Evolutionary conservation across 64 coral and sea anemone species (phyloP), one percentile per base, ranked within the genome.

Genomic region (Actinia equina): DNA sequence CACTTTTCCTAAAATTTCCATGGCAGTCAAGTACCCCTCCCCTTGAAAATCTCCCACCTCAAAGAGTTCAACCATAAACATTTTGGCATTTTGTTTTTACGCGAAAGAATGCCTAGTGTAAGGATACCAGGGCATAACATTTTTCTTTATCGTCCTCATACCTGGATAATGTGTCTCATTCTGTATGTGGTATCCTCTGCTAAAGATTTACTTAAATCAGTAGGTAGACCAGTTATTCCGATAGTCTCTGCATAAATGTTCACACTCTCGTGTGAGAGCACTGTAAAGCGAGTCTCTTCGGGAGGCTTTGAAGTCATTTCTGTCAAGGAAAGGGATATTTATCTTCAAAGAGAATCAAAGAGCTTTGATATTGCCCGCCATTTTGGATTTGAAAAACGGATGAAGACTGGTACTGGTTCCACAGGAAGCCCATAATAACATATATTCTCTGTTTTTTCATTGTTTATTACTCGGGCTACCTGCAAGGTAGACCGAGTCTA

Each of bases 161-260:
- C 94, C 94, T 96, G 91, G 62, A 96, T 83, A 12, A 90, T 86
- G 43, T 96, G 86, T 44, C 94, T 91, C 60, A 96, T 83, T 85
- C 94, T 87, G 94, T 90, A 96, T 14, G 94, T 96, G 15, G 89
- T 91, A 82, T 96, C 94, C 74, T 96, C 94, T 22, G 94, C 91
- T 8, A 96, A 59, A 23, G 94, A 93, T 58, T 87, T 96, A 7
- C 90, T 90, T 13, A 96, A 69, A 22, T 84, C 88, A 42, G 89
- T 69, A 26, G 84, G 49, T 57, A 96, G 65, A 82, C 86, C 63
- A 53, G 70, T 76, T 57, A 93, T 70, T 3, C 94, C 94, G 23
- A 79, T 83, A 54, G 86, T 89, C 57, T 96, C 94, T 30, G 88
- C 94, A 57, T 85, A 96, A n/a, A 96, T 76, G 84, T 93, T 90